A percentile compares a stretch with the other conserved stretches of the same genome.
phyloP scores from a whole-genome alignment of 2,113 vertebrate species.

The Mus spicilegus region DNA sequence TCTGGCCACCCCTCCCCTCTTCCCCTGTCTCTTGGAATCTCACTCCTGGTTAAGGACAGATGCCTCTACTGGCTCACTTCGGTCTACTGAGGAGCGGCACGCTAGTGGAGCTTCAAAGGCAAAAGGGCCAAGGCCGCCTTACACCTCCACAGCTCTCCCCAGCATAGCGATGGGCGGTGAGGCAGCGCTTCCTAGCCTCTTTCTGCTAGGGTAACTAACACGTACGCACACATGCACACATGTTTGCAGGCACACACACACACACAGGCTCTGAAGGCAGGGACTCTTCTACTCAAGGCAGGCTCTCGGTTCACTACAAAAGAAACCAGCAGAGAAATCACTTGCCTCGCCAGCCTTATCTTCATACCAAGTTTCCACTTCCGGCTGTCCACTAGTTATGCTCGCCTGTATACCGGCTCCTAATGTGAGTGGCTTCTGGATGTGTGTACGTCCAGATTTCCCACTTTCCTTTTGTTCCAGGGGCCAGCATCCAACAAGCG shows the following conservation, averaged over 20 bases:
- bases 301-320: not conserved
- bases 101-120: not conserved
- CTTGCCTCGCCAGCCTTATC: not conserved
- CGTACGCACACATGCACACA: not conserved
- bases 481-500: not conserved
- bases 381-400: accelerated
- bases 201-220: not conserved
- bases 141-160: not conserved
- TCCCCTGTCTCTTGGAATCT: not conserved
- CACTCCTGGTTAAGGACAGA: not conserved
- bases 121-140: not conserved
- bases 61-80: not conserved
- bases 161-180: not conserved
- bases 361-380: not conserved
- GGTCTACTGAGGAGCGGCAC: not conserved
- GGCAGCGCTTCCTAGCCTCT: not conserved
- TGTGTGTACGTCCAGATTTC: not conserved
- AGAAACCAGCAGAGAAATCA: not conserved
- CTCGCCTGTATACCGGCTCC: not conserved
- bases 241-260: not conserved
- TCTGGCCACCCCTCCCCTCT: not conserved
- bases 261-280: not conserved
- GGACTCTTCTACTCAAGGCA: not conserved
- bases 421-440: not conserved
- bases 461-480: not conserved